phyloP scores from a whole-genome alignment of 2,797 vertebrate genomes.

The Crenuchus spilurus region DNA sequence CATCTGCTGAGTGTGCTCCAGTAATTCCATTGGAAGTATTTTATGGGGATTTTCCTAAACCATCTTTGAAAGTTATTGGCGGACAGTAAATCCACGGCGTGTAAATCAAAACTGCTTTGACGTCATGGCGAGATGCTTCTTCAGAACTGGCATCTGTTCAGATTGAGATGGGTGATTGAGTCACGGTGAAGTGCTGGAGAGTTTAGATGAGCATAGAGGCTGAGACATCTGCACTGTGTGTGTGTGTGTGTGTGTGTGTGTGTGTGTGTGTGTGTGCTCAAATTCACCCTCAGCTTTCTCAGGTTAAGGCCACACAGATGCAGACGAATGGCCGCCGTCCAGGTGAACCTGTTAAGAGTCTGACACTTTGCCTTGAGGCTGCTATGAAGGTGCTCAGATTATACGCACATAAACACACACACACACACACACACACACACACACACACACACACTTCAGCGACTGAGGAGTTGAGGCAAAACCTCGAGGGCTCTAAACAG shows the following conservation, averaged over 20 bases:
- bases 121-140: constrained; percentile 42
- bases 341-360: constrained; percentile 41
- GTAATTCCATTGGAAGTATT: constrained; percentile 49
- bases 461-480: constrained; percentile 20
- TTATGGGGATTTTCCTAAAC: constrained; percentile 60
- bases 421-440: constrained; percentile 10
- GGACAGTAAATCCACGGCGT: constrained; percentile 49
- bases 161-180: constrained; percentile 20
- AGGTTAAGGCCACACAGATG: constrained; percentile 16
- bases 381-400: constrained; percentile 63
- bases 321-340: background rate
- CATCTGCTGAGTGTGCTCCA: constrained; percentile 12
- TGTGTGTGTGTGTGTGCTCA: too few relatives aligned
- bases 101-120: constrained; percentile 58
- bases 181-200: background rate
- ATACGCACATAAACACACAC: constrained; percentile 24
- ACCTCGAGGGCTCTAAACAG: constrained; percentile 67
- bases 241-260: too few relatives aligned
- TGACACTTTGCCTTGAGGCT: constrained; percentile 63
- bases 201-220: background rate
- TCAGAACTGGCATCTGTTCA: constrained; percentile 23
- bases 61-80: constrained; percentile 63
- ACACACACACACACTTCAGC: background rate
- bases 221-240: background rate
- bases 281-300: background rate